phyloP scores from a whole-genome alignment of 2,797 vertebrate species.

The Lutjanus campechanus region DNA sequence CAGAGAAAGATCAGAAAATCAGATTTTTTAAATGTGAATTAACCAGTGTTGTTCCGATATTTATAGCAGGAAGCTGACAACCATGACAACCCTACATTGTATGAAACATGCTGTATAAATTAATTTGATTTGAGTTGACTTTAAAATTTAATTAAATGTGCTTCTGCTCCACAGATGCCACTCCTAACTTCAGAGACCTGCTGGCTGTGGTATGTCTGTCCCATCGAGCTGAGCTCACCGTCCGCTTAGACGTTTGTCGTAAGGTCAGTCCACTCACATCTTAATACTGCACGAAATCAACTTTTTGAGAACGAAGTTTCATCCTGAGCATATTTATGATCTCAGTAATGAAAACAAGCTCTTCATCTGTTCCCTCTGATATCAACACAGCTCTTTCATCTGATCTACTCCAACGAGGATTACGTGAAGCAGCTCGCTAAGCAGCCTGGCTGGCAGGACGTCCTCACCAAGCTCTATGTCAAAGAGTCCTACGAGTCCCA shows the following conservation, averaged over 20 bases:
- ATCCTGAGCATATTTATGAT: neutral
- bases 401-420: slow-evolving; percentile 93
- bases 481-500: slow-evolving; percentile 90
- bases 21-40: neutral
- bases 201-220: slow-evolving; percentile 94
- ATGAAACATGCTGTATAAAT: too few species aligned
- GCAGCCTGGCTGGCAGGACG: slow-evolving; percentile 94
- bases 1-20: neutral
- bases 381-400: slow-evolving; percentile 91
- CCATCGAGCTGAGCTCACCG: slow-evolving; percentile 90
- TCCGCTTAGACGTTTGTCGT: slow-evolving; percentile 95
- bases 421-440: slow-evolving; percentile 90
- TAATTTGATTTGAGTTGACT: neutral
- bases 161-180: slow-evolving; percentile 81
- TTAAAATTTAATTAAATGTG: neutral
- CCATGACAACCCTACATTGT: too few species aligned
- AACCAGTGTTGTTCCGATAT: too few species aligned
- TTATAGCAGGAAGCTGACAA: neutral
- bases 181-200: slow-evolving; percentile 92
- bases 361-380: slow-evolving; percentile 27
- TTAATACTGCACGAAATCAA: neutral
- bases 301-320: neutral
- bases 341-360: slow-evolving; percentile 14
- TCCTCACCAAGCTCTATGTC: slow-evolving; percentile 95
- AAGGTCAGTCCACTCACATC: slow-evolving; percentile 85